Conservation (phyloP, 2,113 vertebrate species). For the Sylvietta virens region DNA sequence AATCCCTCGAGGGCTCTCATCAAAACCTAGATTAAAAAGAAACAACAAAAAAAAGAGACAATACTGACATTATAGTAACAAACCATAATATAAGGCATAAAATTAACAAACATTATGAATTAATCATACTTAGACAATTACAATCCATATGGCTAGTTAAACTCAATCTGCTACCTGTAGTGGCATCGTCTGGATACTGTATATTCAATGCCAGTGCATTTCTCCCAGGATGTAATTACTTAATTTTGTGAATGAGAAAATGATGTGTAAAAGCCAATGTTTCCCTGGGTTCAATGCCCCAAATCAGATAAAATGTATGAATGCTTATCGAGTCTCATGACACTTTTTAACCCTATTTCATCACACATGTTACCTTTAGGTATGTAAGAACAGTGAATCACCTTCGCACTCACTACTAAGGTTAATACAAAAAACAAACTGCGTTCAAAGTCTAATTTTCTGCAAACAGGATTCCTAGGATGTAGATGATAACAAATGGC, state of each 20-base stretch:
- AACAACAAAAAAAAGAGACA: slow-evolving; percentile 6
- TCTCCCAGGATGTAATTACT: slow-evolving; percentile 60
- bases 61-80: slow-evolving; percentile 83
- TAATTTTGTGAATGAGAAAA: slow-evolving; percentile 73
- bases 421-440: background rate
- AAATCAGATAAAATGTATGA: slow-evolving; percentile 19
- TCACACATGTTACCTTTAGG: background rate
- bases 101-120: slow-evolving; percentile 94
- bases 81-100: slow-evolving; percentile 93
- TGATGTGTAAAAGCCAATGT: slow-evolving; percentile 54
- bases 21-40: slow-evolving; percentile 69
- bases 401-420: background rate
- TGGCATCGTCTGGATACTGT: slow-evolving; percentile 58
- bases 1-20: slow-evolving; percentile 80
- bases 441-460: background rate
- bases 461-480: background rate
- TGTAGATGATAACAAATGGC: background rate
- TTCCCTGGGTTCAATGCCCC: slow-evolving; percentile 35
- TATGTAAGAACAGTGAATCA: background rate
- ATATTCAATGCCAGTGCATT: slow-evolving; percentile 42
- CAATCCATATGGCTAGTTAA: slow-evolving; percentile 98
- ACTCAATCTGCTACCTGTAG: slow-evolving; percentile 89
- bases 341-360: background rate
- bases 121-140: slow-evolving; percentile 93
- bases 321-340: background rate